A percentile compares a stretch with the other conserved stretches of the same genome.
Evolutionary conservation across 2,888 invertebrate species (phyloP).

Genomic region (Drosophila dives): DNA sequence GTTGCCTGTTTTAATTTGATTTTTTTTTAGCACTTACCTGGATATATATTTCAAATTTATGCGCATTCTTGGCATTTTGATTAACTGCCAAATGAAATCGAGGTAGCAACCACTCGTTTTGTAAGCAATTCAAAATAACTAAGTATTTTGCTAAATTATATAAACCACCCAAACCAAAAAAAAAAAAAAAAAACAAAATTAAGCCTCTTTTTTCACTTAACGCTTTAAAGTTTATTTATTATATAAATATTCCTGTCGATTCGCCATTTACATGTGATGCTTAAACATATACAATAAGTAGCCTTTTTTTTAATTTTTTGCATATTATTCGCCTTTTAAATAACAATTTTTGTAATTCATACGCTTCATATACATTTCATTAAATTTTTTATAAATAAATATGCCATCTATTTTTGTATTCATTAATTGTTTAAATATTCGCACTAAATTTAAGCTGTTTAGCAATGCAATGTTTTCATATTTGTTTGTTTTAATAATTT

Average conservation of each 20-base stretch:
- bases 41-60: constrained; percentile 64
- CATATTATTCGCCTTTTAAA: constrained; percentile 31
- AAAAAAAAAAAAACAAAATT: background rate
- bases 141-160: constrained; percentile 10
- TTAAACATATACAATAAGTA: constrained; percentile 51
- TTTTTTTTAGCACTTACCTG: constrained; percentile 66
- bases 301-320: constrained; percentile 26
- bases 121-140: constrained; percentile 17
- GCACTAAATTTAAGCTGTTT: constrained; percentile 42
- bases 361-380: constrained; percentile 37
- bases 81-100: constrained; percentile 22
- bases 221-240: constrained; percentile 67
- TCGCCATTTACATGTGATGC: constrained; percentile 68
- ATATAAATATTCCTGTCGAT: constrained; percentile 78
- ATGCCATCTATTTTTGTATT: constrained; percentile 25
- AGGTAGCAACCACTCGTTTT: constrained; percentile 25
- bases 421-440: constrained; percentile 40
- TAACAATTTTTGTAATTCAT: constrained; percentile 50
- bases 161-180: background rate
- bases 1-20: constrained; percentile 68
- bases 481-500: constrained; percentile 3
- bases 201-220: constrained; percentile 38
- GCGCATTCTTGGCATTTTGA: constrained; percentile 50
- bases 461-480: constrained; percentile 9
- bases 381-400: constrained; percentile 43